Base-by-base conservation (phyloP, 2,113 vertebrate species). In the Verasper variegatus region DNA sequence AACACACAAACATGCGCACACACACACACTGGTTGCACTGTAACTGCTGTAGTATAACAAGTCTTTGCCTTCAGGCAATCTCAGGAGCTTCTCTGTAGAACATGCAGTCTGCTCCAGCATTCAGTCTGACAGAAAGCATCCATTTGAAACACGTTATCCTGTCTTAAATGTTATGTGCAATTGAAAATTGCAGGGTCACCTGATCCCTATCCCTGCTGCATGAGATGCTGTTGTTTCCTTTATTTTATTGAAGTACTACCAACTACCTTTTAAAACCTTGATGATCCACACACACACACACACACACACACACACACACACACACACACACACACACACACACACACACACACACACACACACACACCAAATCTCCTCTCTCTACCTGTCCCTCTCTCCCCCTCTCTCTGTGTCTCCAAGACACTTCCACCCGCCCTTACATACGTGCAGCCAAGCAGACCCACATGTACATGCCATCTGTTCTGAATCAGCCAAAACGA, bases 401-500 rank as follows among this genome's bases (percentile, higher is more conserved):
- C 23, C 31, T 69, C 40, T n/a, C 64, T 26, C 62, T 68, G 87
- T 55, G 54, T 82, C 80, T 85, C 67, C 6, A 14, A 86, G 76
- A 85, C 67, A 76, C 82, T 80, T 87, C 72, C 70, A 18, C 84
- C 80, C 71, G 31, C 86, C 66, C 71, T 76, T 82, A 90, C 92
- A 87, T 86, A 89, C 85, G 26, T 82, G 78, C 80, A 72, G 80
- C 74, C 58, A 70, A 83, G 85, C 84, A 72, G 62, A 80, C 89
- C 89, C 85, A 83, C 86, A 91, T 91, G 88, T 80, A 88, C 87
- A 72, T 71, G 80, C 94, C 94, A 94, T 94, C 93, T 94, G 94
- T 92, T 95, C 92, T 91, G 86, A 92, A 94, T 95, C 92, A 92
- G 91, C 87, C 91, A 90, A 92, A 94, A 91, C 89, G 88, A 92